Evolutionary conservation across 2,888 invertebrate genomes (phyloP).

Genomic region (Nebria brevicollis): DNA sequence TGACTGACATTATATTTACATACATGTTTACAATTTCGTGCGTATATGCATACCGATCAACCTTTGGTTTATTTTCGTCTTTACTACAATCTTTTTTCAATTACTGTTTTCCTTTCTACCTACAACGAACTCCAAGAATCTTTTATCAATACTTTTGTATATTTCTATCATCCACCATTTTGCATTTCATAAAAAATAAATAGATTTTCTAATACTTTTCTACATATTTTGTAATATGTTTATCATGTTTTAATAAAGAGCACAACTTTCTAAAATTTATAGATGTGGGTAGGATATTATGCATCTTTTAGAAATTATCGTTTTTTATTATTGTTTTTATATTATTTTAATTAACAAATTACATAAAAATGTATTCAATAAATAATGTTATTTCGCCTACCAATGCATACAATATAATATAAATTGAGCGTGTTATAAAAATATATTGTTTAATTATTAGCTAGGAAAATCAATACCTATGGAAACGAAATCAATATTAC

Average conservation of each 20-base stretch:
- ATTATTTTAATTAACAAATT: background rate
- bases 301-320: background rate
- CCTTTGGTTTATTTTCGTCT: background rate
- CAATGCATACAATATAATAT: background rate
- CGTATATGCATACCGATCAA: background rate
- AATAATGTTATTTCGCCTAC: no score
- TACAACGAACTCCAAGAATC: background rate
- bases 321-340: background rate
- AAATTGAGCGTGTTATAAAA: background rate
- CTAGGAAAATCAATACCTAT: background rate
- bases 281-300: background rate
- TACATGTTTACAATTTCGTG: slow-evolving; percentile 29
- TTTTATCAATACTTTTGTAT: background rate
- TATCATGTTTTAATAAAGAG: background rate
- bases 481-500: background rate
- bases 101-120: background rate
- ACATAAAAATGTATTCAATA: no score
- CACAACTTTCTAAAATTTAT: background rate
- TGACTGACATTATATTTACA: background rate
- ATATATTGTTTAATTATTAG: background rate
- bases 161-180: background rate
- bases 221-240: background rate
- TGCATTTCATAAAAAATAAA: background rate
- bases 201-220: background rate
- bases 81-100: background rate